Conservation (phyloP, 1,140 invertebrate genomes). For the Macrosteles quadrilineatus region DNA sequence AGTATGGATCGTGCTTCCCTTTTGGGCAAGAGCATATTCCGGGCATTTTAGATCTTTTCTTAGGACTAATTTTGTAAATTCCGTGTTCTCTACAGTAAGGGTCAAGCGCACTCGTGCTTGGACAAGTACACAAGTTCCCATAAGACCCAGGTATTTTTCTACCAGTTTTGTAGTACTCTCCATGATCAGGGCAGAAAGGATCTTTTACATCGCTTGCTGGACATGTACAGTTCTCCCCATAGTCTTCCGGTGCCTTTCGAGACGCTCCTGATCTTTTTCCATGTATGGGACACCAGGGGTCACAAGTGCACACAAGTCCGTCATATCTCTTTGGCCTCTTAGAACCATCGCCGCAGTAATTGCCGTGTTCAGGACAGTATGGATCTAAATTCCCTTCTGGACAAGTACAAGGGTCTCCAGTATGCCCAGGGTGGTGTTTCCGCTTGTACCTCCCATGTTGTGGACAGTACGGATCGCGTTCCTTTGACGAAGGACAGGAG, state of each 20-base stretch:
- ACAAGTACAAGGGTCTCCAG: not conserved
- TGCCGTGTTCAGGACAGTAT: constrained; percentile 4
- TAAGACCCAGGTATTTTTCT: not conserved
- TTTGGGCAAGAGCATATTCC: not conserved
- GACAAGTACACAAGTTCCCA: not conserved
- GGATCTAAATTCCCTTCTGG: not conserved
- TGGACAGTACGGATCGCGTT: not conserved
- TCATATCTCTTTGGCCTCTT: not conserved
- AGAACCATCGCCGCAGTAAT: not conserved
- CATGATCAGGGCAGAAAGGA: not conserved
- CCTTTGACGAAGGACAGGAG: not conserved
- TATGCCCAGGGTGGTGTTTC: not conserved
- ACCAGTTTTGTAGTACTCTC: not conserved
- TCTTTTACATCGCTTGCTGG: not conserved
- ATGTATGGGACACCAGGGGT: not conserved
- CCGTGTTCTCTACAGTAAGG: not conserved
- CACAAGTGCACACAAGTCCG: not conserved
- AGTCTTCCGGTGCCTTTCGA: not conserved
- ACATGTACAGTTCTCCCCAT: not conserved
- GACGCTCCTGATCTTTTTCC: not conserved
- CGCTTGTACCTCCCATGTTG: not conserved
- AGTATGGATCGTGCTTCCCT: not conserved
- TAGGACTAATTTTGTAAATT: not conserved
- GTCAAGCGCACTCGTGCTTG: not conserved
- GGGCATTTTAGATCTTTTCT: not conserved